Conservation (phyloP, 2,797 vertebrate genomes). For the Falco rusticolus region DNA sequence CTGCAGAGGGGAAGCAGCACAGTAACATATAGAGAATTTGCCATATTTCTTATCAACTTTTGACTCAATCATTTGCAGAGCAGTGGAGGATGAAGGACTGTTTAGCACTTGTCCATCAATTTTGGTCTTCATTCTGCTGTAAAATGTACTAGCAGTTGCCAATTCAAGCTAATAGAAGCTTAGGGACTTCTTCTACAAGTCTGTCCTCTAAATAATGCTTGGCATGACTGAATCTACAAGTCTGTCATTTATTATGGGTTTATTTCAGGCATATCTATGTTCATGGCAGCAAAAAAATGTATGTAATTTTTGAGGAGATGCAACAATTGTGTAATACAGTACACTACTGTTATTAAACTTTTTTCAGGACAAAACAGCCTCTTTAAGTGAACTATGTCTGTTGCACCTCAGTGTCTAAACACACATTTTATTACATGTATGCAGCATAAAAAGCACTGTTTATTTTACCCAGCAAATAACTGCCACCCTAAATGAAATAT, state of each 20-base stretch:
- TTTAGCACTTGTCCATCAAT: not conserved
- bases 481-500: not conserved
- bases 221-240: not conserved
- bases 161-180: not conserved
- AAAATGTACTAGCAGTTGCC: not conserved
- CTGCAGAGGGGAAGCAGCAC: not conserved
- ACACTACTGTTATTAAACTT: not conserved
- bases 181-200: not conserved
- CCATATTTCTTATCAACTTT: not conserved
- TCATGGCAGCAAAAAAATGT: not conserved
- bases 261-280: not conserved
- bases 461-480: not conserved
- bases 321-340: not conserved
- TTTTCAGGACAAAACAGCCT: not conserved
- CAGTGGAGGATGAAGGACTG: not conserved
- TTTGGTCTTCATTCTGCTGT: not conserved
- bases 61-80: not conserved
- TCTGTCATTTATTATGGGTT: not conserved
- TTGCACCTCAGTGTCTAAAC: not conserved
- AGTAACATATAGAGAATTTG: not conserved
- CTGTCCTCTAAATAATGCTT: not conserved
- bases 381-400: not conserved
- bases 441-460: not conserved
- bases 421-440: not conserved
- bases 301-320: not conserved